These are phyloP conservation scores for Mixornis gularis DNA, from an alignment of 2,113 vertebrate species.

Conservation along the genomic window DNA sequence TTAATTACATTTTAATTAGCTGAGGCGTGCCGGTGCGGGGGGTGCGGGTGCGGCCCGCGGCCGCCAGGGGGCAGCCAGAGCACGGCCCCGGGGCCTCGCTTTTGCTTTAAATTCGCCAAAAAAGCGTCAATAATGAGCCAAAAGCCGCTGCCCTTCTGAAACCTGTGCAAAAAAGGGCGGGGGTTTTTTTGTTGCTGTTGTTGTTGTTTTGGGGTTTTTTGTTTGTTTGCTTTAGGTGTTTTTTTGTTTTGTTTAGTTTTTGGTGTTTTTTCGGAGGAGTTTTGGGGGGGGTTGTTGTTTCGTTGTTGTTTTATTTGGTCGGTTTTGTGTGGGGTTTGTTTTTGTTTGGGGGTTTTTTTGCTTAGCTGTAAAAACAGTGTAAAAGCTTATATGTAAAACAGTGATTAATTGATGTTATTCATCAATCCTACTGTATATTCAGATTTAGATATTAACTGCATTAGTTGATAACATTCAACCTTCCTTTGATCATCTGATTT, in stretches of 20 bases:
- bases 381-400: too few relatives aligned
- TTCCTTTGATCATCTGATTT: neutral
- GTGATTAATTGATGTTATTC: neutral
- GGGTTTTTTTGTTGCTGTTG: too few relatives aligned
- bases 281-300: too few relatives aligned
- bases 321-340: neutral
- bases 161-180: neutral
- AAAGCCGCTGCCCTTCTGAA: fast-evolving
- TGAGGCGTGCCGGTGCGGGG: fast-evolving
- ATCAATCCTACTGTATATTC: neutral
- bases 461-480: neutral
- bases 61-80: neutral
- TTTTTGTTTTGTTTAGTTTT: neutral
- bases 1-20: neutral
- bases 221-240: neutral
- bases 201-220: too few relatives aligned
- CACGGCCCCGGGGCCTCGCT: fast-evolving
- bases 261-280: too few relatives aligned
- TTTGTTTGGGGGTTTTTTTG: too few relatives aligned
- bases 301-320: neutral
- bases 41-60: neutral
- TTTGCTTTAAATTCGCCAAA: fast-evolving
- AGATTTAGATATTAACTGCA: neutral
- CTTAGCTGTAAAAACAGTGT: neutral
- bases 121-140: fast-evolving